A percentile compares a stretch with the other conserved stretches of the same genome.
phyloP scores from a whole-genome alignment of 2,113 vertebrate genomes.

The Macrotus californicus region DNA sequence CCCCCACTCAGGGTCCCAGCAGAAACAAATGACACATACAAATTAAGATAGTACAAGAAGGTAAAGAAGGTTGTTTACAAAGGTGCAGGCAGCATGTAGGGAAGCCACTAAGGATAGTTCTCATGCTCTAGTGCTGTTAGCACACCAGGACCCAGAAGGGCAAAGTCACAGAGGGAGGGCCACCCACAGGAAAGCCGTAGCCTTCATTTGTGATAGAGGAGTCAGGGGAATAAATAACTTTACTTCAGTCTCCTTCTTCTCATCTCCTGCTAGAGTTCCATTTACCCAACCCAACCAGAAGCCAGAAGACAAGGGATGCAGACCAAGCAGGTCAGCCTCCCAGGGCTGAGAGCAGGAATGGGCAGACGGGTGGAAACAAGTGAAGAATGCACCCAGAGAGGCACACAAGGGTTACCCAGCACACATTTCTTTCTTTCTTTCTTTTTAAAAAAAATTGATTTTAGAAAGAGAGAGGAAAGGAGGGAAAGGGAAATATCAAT shows the following conservation, averaged over 20 bases:
- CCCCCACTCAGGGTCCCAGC: neutral
- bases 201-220: neutral
- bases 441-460: too few relatives aligned
- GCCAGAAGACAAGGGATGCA: neutral
- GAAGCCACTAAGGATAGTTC: neutral
- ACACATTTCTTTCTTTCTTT: neutral
- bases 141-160: neutral
- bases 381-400: neutral
- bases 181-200: neutral
- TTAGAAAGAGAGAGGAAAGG: too few relatives aligned
- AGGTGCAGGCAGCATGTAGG: neutral
- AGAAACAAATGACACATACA: neutral
- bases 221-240: neutral
- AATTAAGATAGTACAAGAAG: slow-evolving; percentile 21
- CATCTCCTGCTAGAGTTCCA: neutral
- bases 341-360: neutral
- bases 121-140: neutral
- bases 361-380: neutral
- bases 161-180: neutral
- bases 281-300: neutral
- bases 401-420: neutral
- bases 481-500: too few relatives aligned
- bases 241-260: neutral
- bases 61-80: neutral
- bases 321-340: neutral